Base-by-base conservation (phyloP, 2,888 invertebrate genomes). In the Scrobipalpa atriplicella region DNA sequence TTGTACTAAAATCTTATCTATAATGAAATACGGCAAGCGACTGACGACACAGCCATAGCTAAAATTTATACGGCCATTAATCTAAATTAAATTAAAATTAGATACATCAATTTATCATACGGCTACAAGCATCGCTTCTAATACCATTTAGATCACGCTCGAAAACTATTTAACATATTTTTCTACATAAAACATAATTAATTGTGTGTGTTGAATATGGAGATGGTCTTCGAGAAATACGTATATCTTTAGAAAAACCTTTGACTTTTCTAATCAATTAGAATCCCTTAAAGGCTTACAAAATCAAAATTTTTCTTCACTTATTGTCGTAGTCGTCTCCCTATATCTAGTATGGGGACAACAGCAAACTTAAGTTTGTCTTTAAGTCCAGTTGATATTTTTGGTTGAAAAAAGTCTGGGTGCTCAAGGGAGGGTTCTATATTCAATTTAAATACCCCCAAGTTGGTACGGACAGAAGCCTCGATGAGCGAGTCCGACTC, bases 91-190 rank as follows among this genome's bases (percentile, higher is more conserved):
- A 47, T 51, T 60, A 62, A 67, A 71, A 71, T 71, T 70, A n/a
- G 71, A 72, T 69, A 66, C 71, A 66, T 68, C 65, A 68, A 73
- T 70, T 75, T 71, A 73, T 75, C 73, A 75, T 72, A 71, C 71
- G 38, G 58, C 61, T 52, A 72, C 72, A 69, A 71, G 73, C 29
- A 66, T 68, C 68, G 43, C 67, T 56, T 65, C 62, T 52, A 70
- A 61, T 68, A 68, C 67, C 67, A 71, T 71, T 67, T 65, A 70
- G 71, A 64, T 65, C 39, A 43, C 41, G 61, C 66, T 64, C 41
- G 18, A 60, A 16, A 65, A 16, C 43, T 16, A 36, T 51, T 65
- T 65, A 60, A 64, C 60, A 60, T 51, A 65, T 16, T 21, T 19
- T 38, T 9, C 11, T 13, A 43, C 39, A 29, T 56, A 64, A 29